These are phyloP conservation scores for Listronotus bonariensis DNA, from an alignment of 1,140 invertebrate genomes.

Conservation along the genomic window DNA sequence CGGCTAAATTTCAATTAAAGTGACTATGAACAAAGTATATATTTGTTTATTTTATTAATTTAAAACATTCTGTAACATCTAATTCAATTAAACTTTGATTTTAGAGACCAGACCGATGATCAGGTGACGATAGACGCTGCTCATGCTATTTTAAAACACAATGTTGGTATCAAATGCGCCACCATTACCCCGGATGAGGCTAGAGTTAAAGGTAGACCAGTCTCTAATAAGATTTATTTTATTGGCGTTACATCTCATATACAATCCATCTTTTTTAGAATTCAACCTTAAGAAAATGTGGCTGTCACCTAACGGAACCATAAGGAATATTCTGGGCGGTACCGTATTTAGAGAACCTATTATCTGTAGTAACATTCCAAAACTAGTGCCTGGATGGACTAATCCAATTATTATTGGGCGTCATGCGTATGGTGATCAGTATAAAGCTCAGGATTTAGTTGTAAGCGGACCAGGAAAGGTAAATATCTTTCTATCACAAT, in stretches of 20 bases:
- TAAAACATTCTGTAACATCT: neutral
- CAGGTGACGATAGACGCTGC: constrained; percentile 88
- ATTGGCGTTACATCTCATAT: neutral
- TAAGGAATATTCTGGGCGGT: constrained; percentile 88
- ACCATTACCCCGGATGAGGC: constrained; percentile 91
- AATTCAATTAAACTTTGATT: constrained; percentile 2
- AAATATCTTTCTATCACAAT: neutral
- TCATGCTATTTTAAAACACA: constrained; percentile 84
- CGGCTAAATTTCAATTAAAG: no score
- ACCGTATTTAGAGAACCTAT: constrained; percentile 92
- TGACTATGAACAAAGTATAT: no score
- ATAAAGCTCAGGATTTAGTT: constrained; percentile 86
- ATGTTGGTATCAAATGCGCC: constrained; percentile 91
- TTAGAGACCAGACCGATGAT: constrained; percentile 81
- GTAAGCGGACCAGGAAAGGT: constrained; percentile 73
- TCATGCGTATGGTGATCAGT: constrained; percentile 90
- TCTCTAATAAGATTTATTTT: neutral
- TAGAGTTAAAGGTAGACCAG: constrained; percentile 85
- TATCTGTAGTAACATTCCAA: constrained; percentile 85
- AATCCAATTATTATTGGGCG: constrained; percentile 82
- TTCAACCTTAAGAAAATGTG: constrained; percentile 94
- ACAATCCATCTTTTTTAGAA: constrained; percentile 62
- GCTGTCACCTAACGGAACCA: constrained; percentile 89
- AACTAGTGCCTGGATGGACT: constrained; percentile 85
- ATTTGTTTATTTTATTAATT: no score